Evolutionary conservation across 2,888 invertebrate genomes (phyloP).

Genomic region (Caenorhabditis panamensis): DNA sequence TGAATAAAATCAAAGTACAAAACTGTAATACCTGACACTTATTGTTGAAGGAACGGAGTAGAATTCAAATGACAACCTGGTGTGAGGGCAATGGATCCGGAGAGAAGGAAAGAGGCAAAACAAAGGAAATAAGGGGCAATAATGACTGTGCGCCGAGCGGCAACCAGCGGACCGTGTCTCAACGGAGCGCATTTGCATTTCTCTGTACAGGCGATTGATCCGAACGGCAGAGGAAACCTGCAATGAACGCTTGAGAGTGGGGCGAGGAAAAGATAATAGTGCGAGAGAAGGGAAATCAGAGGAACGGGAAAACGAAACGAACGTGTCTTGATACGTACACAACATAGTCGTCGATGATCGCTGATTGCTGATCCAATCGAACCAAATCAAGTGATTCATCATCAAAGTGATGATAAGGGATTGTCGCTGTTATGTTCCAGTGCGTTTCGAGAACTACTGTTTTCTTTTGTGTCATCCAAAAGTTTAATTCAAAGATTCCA

Average conservation of each 20-base stretch:
- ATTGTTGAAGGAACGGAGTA: not conserved
- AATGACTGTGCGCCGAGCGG: not conserved
- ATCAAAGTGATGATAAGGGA: not conserved
- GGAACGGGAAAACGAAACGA: not conserved
- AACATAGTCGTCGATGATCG: constrained; percentile 2
- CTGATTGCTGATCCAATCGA: not conserved
- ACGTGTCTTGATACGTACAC: constrained; percentile 1
- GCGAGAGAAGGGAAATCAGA: not conserved
- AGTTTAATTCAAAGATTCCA: not conserved
- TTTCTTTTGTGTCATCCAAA: too few relatives aligned
- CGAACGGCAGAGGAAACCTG: not conserved
- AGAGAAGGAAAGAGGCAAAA: not conserved
- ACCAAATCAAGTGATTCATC: not conserved
- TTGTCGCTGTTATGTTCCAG: too few relatives aligned
- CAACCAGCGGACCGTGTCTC: not conserved
- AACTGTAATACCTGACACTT: constrained; percentile 11
- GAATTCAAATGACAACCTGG: too few relatives aligned
- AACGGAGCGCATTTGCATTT: not conserved
- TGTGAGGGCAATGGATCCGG: not conserved
- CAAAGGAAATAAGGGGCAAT: not conserved
- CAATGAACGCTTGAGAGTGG: not conserved
- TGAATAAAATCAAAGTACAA: not conserved
- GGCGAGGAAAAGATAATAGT: not conserved
- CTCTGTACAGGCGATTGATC: constrained; percentile 1
- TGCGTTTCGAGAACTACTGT: too few relatives aligned